Conservation (phyloP, 2,888 invertebrate genomes). For the Girardia tigrina region DNA sequence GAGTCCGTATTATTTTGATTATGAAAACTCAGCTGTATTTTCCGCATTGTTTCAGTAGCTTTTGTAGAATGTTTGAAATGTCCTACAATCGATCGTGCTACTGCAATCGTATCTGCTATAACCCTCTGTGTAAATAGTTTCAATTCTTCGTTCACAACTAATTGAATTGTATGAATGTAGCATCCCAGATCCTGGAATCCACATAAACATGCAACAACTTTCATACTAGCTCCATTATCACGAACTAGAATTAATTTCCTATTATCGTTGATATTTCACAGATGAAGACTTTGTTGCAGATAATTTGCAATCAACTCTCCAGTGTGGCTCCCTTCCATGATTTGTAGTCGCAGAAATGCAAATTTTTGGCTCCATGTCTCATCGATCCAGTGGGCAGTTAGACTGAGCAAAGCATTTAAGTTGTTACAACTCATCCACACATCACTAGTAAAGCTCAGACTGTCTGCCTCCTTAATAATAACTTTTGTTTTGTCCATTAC, state of each 20-base stretch:
- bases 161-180: background rate
- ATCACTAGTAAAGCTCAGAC: background rate
- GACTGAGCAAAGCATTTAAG: background rate
- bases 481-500: background rate
- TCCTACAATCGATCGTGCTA: background rate
- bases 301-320: background rate
- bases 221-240: background rate
- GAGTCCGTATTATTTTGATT: background rate
- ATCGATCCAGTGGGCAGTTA: constrained; percentile 24
- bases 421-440: background rate
- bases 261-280: background rate
- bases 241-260: background rate
- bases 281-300: background rate
- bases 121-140: background rate
- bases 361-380: background rate
- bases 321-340: background rate
- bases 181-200: background rate
- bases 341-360: background rate
- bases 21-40: background rate
- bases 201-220: background rate
- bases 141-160: background rate
- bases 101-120: background rate
- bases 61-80: background rate
- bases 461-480: background rate
- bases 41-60: background rate